Percentiles rank a stretch among this genome's conserved stretches.
Evolutionary conservation across 2,888 invertebrate species (phyloP).

Genomic region (Suillia variegata): DNA sequence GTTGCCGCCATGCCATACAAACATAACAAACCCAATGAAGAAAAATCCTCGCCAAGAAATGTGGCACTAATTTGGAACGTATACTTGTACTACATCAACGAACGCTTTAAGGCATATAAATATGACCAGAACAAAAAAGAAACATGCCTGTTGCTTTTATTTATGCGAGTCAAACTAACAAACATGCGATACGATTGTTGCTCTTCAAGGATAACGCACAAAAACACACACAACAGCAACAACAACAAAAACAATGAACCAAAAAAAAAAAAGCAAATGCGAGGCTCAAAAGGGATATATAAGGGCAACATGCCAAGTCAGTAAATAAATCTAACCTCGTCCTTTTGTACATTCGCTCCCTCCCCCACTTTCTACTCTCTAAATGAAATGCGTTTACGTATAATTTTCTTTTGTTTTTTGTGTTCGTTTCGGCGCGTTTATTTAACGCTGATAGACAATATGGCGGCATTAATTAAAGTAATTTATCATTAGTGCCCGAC

Average conservation of each 20-base stretch:
- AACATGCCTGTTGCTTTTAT: slow-evolving; percentile 2
- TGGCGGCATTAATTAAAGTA: slow-evolving; percentile 58
- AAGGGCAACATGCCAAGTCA: slow-evolving; percentile 23
- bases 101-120: neutral
- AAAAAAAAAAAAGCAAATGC: neutral
- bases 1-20: too few species aligned
- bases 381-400: too few species aligned
- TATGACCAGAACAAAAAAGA: neutral
- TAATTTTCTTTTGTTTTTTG: too few species aligned
- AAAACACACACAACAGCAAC: slow-evolving; percentile 15
- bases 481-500: slow-evolving; percentile 55
- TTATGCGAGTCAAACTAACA: slow-evolving; percentile 12
- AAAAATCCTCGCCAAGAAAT: neutral
- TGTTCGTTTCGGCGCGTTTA: too few species aligned
- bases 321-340: slow-evolving; percentile 12
- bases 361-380: too few species aligned
- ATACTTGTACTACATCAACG: neutral
- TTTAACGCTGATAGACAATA: slow-evolving; percentile 38
- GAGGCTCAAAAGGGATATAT: slow-evolving; percentile 4
- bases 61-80: neutral
- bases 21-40: too few species aligned
- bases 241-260: slow-evolving; percentile 2
- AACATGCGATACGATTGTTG: slow-evolving; percentile 16
- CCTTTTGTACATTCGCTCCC: slow-evolving; percentile 24
- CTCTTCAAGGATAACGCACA: slow-evolving; percentile 11